Conservation (phyloP, 1,140 invertebrate genomes). For the Scaptodrosophila lebanonensis region DNA sequence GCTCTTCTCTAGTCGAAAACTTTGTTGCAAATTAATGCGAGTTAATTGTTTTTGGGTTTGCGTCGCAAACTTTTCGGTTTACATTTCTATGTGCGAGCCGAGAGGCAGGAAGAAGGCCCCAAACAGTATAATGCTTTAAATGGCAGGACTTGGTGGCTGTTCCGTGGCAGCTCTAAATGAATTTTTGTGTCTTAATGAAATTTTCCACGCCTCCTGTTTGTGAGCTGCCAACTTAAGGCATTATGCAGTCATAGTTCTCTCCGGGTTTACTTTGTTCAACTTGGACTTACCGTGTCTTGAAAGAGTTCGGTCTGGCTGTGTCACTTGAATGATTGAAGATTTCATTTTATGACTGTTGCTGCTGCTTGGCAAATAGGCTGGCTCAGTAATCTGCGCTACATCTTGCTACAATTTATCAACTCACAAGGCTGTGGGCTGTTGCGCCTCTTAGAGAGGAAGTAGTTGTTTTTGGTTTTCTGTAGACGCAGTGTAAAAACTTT, state of each 20-base stretch:
- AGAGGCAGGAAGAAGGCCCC: conserved; percentile 16
- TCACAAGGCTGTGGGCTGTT: conserved; percentile 48
- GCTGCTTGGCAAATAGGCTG: conserved; percentile 20
- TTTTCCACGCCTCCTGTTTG: conserved; percentile 50
- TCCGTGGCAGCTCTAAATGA: conserved; percentile 12
- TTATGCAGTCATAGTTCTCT: conserved; percentile 36
- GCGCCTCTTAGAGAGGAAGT: too few species aligned
- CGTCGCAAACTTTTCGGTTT: conserved; percentile 51
- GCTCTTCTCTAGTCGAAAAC: too few species aligned
- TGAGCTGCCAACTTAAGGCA: conserved; percentile 53
- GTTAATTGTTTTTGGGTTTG: conserved; percentile 63
- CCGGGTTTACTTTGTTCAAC: conserved; percentile 13
- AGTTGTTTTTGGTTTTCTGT: too few species aligned
- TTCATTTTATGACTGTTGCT: conserved; percentile 58
- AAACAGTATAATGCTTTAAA: conserved; percentile 6
- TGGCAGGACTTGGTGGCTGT: conserved; percentile 24
- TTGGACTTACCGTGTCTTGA: too few species aligned
- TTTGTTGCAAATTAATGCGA: conserved; percentile 66
- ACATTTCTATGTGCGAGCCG: conserved; percentile 44
- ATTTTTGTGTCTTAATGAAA: conserved; percentile 49
- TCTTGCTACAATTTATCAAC: conserved; percentile 68
- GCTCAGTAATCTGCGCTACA: conserved; percentile 41
- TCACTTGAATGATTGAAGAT: conserved; percentile 73
- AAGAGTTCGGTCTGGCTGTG: conserved; percentile 50
- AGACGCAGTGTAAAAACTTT: conserved; percentile 60